These are phyloP conservation scores for Drosophila ficusphila DNA, from an alignment of 1,140 invertebrate genomes.

Conservation along the genomic window DNA sequence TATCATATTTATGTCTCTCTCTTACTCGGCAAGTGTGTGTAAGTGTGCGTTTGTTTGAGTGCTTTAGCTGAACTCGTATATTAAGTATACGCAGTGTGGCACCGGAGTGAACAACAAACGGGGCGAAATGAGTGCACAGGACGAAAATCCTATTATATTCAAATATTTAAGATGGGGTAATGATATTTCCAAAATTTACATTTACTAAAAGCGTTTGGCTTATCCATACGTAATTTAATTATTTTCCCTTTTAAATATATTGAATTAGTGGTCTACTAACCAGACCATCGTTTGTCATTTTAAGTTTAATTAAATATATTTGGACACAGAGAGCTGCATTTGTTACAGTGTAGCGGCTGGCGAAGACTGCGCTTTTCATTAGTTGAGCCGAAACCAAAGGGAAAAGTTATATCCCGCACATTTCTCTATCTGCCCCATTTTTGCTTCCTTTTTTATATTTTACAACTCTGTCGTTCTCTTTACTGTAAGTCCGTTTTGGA, in stretches of 20 bases:
- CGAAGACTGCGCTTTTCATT: constrained; percentile 24
- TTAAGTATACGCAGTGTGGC: constrained; percentile 71
- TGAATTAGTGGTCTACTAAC: too few species aligned
- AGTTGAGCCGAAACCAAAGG: constrained; percentile 22
- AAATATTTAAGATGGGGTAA: too few species aligned
- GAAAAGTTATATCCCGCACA: constrained; percentile 26
- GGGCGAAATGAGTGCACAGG: constrained; percentile 24
- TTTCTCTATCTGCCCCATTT: not conserved
- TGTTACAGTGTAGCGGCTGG: not conserved
- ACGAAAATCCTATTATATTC: not conserved
- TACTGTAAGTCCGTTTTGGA: constrained; percentile 9
- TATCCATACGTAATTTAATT: not conserved
- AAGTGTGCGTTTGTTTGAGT: constrained; percentile 16
- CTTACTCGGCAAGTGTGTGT: constrained; percentile 5
- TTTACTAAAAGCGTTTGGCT: not conserved
- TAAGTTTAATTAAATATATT: not conserved
- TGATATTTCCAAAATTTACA: too few species aligned
- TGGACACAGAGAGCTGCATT: not conserved
- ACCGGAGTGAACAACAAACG: constrained; percentile 31
- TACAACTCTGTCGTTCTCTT: constrained; percentile 12
- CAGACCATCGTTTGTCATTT: not conserved
- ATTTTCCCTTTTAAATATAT: not conserved
- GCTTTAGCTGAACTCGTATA: constrained; percentile 33
- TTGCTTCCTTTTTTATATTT: not conserved
- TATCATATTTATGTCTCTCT: constrained; percentile 57